Evolutionary conservation across 37 sponge, comb jelly and placozoan species (phyloP).

Genomic region (Petrosia ficiformis): DNA sequence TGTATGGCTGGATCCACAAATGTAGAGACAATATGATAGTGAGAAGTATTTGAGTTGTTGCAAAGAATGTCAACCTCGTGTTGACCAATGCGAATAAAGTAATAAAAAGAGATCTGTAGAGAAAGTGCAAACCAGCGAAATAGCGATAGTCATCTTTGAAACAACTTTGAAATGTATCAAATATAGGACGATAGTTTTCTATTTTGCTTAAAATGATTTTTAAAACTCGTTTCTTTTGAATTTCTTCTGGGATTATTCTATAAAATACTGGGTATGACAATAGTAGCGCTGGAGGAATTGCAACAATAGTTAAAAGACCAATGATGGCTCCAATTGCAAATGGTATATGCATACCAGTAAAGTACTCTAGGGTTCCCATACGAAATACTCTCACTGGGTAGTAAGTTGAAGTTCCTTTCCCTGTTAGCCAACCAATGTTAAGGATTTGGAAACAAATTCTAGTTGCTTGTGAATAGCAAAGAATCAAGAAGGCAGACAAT

Average conservation of each 20-base stretch:
- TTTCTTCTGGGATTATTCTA: not conserved
- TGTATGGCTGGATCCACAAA: conserved; percentile 18
- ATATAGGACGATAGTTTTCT: not conserved
- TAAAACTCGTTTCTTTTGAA: not conserved
- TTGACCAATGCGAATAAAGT: not conserved
- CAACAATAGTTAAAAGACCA: not conserved
- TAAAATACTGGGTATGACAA: not conserved
- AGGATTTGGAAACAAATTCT: not conserved
- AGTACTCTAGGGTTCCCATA: not conserved
- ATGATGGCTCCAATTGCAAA: not conserved
- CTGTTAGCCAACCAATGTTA: not conserved
- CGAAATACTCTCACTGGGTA: not conserved
- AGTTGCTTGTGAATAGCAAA: not conserved
- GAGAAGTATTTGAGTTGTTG: conserved; percentile 2
- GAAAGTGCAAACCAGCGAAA: not conserved
- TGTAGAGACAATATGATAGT: conserved; percentile 23
- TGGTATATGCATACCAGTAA: not conserved
- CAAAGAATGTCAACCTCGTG: not conserved
- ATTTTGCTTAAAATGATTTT: not conserved
- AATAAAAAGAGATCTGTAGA: not conserved
- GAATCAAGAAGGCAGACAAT: not conserved
- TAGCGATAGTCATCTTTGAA: not conserved
- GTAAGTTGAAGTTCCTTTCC: not conserved
- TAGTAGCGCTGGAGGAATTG: not conserved
- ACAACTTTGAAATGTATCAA: not conserved